Evolutionary conservation across 2,113 vertebrate genomes (phyloP).

Genomic region (Engystomops pustulosus): DNA sequence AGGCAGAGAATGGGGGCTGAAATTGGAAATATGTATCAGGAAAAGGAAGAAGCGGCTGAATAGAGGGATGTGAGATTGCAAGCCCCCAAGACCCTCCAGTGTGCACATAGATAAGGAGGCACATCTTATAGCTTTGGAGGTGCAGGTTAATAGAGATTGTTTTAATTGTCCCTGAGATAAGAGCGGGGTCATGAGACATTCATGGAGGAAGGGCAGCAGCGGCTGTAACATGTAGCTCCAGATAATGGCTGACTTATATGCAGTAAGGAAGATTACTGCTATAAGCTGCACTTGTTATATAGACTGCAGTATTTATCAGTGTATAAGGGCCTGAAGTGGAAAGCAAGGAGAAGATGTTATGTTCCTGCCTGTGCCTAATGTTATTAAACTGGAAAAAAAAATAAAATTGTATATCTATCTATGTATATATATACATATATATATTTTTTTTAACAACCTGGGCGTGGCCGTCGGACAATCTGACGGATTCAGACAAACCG

Average conservation of each 20-base stretch:
- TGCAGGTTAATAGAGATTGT: slow-evolving; percentile 42
- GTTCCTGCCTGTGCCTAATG: neutral
- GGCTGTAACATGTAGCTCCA: neutral
- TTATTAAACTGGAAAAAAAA: too few species aligned
- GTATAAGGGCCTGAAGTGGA: neutral
- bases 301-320: neutral
- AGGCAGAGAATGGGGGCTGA: slow-evolving; percentile 43
- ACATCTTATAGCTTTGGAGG: slow-evolving; percentile 27
- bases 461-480: too few species aligned
- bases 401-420: too few species aligned
- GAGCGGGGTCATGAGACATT: neutral
- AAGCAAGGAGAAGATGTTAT: neutral
- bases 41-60: slow-evolving; percentile 33
- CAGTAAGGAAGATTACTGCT: neutral
- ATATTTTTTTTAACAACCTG: too few species aligned
- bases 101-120: slow-evolving; percentile 37
- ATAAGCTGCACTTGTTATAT: neutral
- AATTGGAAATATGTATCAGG: slow-evolving; percentile 57
- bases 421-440: too few species aligned
- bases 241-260: slow-evolving; percentile 18
- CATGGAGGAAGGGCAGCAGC: neutral
- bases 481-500: too few species aligned
- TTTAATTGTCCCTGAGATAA: slow-evolving; percentile 27
- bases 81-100: slow-evolving; percentile 35
- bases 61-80: slow-evolving; percentile 31